Conservation (phyloP, 2,797 vertebrate species). For the Gobio occitaniae region DNA sequence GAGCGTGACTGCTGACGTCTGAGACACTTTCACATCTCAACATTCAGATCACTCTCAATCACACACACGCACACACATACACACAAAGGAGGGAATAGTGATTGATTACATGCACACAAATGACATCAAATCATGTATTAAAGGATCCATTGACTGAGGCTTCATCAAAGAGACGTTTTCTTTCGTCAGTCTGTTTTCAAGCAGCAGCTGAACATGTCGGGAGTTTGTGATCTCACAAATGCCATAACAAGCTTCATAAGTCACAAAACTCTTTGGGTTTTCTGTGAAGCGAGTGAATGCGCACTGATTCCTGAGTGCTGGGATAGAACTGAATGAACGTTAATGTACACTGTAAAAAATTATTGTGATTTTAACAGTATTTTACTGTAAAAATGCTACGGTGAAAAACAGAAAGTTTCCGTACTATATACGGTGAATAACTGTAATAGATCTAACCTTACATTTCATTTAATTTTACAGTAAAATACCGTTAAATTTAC, state of each 20-base stretch:
- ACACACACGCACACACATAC: neutral
- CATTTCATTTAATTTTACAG: no score
- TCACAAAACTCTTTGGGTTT: no score
- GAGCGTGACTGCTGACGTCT: conserved; percentile 22
- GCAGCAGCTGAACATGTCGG: neutral
- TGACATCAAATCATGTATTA: neutral
- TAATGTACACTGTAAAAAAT: no score
- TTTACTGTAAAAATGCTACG: no score
- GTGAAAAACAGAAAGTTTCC: no score
- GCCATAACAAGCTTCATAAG: no score
- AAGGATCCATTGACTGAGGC: neutral
- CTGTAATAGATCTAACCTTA: no score
- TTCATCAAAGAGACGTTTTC: neutral
- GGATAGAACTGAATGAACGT: no score
- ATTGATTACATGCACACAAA: neutral
- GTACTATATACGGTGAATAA: no score
- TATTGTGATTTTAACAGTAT: no score
- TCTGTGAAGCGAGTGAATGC: neutral
- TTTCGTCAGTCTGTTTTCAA: neutral
- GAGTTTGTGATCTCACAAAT: neutral
- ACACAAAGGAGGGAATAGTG: neutral
- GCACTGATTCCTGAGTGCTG: neutral
- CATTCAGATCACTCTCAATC: conserved; percentile 43
- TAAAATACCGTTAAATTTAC: no score
- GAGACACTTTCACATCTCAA: conserved; percentile 24